phyloP scores from a whole-genome alignment of 2,888 invertebrate species.

The Aproaerema taeniolella region DNA sequence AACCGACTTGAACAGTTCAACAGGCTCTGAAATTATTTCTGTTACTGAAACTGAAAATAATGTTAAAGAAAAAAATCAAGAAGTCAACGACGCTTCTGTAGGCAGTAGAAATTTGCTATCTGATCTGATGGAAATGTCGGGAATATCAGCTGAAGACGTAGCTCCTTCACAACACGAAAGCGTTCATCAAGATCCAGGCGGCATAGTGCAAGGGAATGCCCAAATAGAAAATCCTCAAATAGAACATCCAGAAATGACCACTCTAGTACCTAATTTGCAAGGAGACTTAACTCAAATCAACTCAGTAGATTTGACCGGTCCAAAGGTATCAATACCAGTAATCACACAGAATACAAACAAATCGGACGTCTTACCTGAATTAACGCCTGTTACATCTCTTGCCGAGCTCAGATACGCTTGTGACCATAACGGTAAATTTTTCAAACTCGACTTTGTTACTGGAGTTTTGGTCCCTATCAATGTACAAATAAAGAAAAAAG shows the following conservation, averaged over 20 bases:
- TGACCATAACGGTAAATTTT: slow-evolving; percentile 43
- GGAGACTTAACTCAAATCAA: background rate
- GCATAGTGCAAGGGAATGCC: no score
- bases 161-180: slow-evolving; percentile 17
- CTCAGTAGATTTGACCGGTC: background rate
- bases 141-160: slow-evolving; percentile 55
- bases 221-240: no score
- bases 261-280: no score
- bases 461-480: slow-evolving; percentile 47
- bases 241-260: no score
- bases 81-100: background rate
- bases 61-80: no score
- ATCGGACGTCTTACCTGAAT: background rate
- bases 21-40: slow-evolving; percentile 1
- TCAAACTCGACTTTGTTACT: slow-evolving; percentile 46
- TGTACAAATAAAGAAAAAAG: slow-evolving; percentile 45
- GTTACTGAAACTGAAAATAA: background rate
- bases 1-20: background rate
- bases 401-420: slow-evolving; percentile 48
- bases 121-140: slow-evolving; percentile 70
- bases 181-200: background rate
- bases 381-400: slow-evolving; percentile 39
- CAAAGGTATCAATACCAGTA: no score
- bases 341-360: no score
- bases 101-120: slow-evolving; percentile 51